A percentile compares a stretch with the other conserved stretches of the same genome.
These are phyloP conservation scores for Vireo griseus DNA, from an alignment of 2,797 vertebrate genomes.

Conservation along the genomic window DNA sequence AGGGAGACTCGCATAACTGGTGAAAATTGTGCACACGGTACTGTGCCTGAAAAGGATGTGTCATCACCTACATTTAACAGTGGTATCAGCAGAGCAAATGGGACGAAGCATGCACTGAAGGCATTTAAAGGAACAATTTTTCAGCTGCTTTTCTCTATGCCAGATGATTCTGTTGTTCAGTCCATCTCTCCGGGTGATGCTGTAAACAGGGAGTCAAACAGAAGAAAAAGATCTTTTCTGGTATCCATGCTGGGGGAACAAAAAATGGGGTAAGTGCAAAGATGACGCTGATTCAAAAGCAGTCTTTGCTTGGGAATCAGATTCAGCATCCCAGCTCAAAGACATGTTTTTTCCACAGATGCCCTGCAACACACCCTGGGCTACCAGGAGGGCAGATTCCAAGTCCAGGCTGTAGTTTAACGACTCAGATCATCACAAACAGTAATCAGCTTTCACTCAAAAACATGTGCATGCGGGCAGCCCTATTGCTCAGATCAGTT, in stretches of 20 bases:
- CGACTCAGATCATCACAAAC: background rate
- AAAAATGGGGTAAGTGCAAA: background rate
- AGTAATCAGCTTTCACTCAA: background rate
- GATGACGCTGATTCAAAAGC: background rate
- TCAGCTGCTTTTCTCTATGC: constrained; percentile 43
- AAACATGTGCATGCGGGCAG: background rate
- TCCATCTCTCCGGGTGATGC: background rate
- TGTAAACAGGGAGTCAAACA: background rate
- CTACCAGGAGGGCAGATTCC: background rate
- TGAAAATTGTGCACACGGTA: background rate
- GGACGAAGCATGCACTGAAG: constrained; percentile 16
- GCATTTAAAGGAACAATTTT: constrained; percentile 22
- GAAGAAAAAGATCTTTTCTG: background rate
- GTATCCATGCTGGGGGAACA: background rate
- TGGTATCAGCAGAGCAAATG: constrained; percentile 25
- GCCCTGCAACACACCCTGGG: background rate
- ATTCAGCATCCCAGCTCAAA: background rate
- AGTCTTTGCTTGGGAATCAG: background rate
- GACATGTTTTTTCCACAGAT: background rate
- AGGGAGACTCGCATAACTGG: background rate
- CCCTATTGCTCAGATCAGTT: background rate
- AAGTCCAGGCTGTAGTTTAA: background rate
- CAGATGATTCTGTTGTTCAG: constrained; percentile 45
- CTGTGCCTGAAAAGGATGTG: constrained; percentile 54
- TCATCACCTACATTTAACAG: constrained; percentile 59